Percentiles rank a stretch among this genome's conserved stretches.
Evolutionary conservation across 2,113 vertebrate genomes (phyloP).

Genomic region (Dolichallabes microphthalmus): DNA sequence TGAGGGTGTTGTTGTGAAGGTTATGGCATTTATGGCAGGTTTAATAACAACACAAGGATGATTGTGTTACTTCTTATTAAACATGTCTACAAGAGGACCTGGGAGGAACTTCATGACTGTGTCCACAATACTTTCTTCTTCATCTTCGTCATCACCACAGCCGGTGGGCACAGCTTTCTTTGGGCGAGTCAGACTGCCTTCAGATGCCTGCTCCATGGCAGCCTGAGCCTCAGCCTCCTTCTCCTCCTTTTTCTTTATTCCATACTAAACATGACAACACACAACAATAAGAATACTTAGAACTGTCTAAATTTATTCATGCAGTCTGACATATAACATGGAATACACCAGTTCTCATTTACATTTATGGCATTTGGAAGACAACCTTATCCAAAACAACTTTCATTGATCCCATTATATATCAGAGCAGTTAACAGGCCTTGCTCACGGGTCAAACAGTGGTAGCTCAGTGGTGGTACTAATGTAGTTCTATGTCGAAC

Average conservation of each 20-base stretch:
- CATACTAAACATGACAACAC: slow-evolving; percentile 78
- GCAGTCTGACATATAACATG: too few species aligned
- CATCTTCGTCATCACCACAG: slow-evolving; percentile 82
- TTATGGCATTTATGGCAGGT: slow-evolving; percentile 49
- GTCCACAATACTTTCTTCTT: slow-evolving; percentile 93
- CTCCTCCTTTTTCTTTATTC: slow-evolving; percentile 98
- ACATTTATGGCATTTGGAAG: too few species aligned
- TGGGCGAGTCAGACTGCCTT: slow-evolving; percentile 91
- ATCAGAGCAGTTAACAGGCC: too few species aligned
- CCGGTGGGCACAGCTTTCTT: slow-evolving; percentile 85
- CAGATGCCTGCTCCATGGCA: slow-evolving; percentile 88
- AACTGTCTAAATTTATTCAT: not conserved
- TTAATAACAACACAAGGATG: slow-evolving; percentile 48
- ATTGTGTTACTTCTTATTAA: slow-evolving; percentile 89
- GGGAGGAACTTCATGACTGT: slow-evolving; percentile 98
- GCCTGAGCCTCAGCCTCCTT: slow-evolving; percentile 93
- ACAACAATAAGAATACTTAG: slow-evolving; percentile 57
- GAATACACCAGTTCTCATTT: not conserved
- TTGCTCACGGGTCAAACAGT: too few species aligned
- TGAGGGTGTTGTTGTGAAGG: slow-evolving; percentile 38
- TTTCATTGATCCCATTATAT: too few species aligned
- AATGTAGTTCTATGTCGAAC: too few species aligned
- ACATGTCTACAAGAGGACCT: slow-evolving; percentile 94
- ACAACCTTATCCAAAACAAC: too few species aligned
- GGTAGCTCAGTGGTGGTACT: too few species aligned